Percentiles rank a stretch among this genome's conserved stretches.
phyloP scores from a whole-genome alignment of 2,888 invertebrate species.

The Euclidia mi region DNA sequence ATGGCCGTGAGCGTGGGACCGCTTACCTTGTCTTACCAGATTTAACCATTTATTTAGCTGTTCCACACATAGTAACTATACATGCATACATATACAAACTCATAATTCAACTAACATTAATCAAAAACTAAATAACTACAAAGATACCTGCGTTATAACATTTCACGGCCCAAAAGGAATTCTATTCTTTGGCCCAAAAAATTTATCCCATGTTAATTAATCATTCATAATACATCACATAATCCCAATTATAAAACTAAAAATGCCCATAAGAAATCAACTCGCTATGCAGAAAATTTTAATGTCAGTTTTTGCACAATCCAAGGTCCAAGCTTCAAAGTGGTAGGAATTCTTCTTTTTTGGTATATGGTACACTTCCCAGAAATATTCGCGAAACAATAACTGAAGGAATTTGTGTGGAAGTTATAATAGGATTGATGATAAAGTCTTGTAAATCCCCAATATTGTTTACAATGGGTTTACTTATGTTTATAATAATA shows the following conservation, averaged over 20 bases:
- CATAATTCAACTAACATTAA: too few relatives aligned
- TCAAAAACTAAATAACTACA: too few relatives aligned
- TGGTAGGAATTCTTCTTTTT: background rate
- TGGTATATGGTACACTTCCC: background rate
- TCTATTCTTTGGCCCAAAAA: background rate
- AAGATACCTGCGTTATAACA: too few relatives aligned
- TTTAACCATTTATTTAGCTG: too few relatives aligned
- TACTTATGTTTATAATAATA: too few relatives aligned
- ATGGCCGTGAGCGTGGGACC: too few relatives aligned
- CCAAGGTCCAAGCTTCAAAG: background rate
- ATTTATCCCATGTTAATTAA: background rate
- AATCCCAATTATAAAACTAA: too few relatives aligned
- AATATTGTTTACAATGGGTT: background rate
- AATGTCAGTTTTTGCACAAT: slow-evolving; percentile 5
- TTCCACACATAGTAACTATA: too few relatives aligned
- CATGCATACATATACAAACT: too few relatives aligned
- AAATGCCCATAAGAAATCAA: slow-evolving; percentile 1
- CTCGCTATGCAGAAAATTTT: background rate
- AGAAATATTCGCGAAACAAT: slow-evolving; percentile 2
- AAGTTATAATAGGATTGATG: background rate
- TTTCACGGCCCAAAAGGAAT: background rate
- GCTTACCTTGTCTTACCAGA: too few relatives aligned
- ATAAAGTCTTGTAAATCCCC: background rate
- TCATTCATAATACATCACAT: background rate
- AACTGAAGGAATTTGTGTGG: background rate